These are phyloP conservation scores for Coluber constrictor DNA, from an alignment of 2,797 vertebrate species.

Conservation along the genomic window DNA sequence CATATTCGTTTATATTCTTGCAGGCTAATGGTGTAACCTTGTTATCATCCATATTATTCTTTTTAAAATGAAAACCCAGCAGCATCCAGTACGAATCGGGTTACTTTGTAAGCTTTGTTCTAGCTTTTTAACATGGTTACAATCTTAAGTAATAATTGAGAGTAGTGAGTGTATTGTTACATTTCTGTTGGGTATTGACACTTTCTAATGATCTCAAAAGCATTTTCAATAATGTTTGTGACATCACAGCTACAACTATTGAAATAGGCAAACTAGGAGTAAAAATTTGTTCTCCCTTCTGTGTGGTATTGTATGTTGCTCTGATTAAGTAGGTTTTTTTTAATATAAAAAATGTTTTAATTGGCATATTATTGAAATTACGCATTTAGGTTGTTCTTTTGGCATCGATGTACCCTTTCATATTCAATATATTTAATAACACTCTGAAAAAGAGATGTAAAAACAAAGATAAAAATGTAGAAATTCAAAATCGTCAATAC, in stretches of 20 bases:
- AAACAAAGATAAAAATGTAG: neutral
- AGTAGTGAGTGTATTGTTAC: accelerated
- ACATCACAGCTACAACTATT: accelerated
- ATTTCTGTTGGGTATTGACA: accelerated
- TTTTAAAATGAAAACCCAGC: neutral
- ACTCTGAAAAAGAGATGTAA: slow-evolving; percentile 21
- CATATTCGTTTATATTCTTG: neutral
- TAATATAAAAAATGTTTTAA: neutral
- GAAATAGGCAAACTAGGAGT: neutral
- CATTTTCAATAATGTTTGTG: accelerated
- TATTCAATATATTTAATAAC: slow-evolving; percentile 39
- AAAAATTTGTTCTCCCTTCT: neutral
- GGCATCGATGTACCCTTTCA: slow-evolving; percentile 1
- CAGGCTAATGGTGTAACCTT: neutral
- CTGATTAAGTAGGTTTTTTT: neutral
- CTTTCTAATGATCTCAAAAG: accelerated
- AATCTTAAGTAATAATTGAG: neutral
- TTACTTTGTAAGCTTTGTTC: neutral
- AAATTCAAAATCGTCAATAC: neutral
- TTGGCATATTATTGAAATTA: slow-evolving; percentile 30
- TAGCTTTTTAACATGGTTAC: neutral
- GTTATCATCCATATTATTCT: neutral
- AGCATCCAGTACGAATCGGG: neutral
- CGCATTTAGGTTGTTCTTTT: neutral
- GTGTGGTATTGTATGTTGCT: neutral